Percentiles rank a stretch among this genome's conserved stretches.
These are phyloP conservation scores for Polyodon spathula DNA, from an alignment of 2,113 vertebrate genomes.

Conservation along the genomic window DNA sequence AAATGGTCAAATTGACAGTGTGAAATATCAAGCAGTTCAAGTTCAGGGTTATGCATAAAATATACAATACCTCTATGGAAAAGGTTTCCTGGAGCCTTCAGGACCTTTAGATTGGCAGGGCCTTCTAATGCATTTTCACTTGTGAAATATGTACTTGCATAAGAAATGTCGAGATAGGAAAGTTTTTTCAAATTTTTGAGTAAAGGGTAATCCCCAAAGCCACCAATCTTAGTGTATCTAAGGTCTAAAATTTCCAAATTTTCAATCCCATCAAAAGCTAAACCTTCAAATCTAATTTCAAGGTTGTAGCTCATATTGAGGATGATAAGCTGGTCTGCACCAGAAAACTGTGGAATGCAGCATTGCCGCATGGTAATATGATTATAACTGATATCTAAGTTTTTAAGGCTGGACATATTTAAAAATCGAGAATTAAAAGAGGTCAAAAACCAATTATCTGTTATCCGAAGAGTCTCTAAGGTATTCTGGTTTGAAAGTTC, in stretches of 20 bases:
- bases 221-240: slow-evolving; percentile 36
- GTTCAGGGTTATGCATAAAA: slow-evolving; percentile 43
- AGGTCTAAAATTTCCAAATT: slow-evolving; percentile 50
- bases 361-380: slow-evolving; percentile 22
- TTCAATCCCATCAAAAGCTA: slow-evolving; percentile 35
- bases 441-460: slow-evolving; percentile 5
- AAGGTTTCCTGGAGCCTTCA: slow-evolving; percentile 59
- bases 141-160: slow-evolving; percentile 37
- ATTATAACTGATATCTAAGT: slow-evolving; percentile 54
- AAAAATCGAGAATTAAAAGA: background rate
- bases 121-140: slow-evolving; percentile 43
- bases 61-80: slow-evolving; percentile 41
- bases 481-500: slow-evolving; percentile 21
- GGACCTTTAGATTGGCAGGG: slow-evolving; percentile 41
- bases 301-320: slow-evolving; percentile 61
- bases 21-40: slow-evolving; percentile 57
- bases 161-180: slow-evolving; percentile 59
- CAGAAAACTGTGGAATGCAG: slow-evolving; percentile 15
- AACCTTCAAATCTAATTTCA: slow-evolving; percentile 22
- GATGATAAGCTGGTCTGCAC: slow-evolving; percentile 34
- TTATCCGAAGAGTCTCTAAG: slow-evolving; percentile 50
- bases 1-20: slow-evolving; percentile 46
- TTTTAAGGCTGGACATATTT: slow-evolving; percentile 34
- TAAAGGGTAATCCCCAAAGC: slow-evolving; percentile 29
- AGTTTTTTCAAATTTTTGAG: slow-evolving; percentile 49